A percentile compares a stretch with the other conserved stretches of the same genome.
phyloP scores from a whole-genome alignment of 2,888 invertebrate genomes.

The Noctua comes region DNA sequence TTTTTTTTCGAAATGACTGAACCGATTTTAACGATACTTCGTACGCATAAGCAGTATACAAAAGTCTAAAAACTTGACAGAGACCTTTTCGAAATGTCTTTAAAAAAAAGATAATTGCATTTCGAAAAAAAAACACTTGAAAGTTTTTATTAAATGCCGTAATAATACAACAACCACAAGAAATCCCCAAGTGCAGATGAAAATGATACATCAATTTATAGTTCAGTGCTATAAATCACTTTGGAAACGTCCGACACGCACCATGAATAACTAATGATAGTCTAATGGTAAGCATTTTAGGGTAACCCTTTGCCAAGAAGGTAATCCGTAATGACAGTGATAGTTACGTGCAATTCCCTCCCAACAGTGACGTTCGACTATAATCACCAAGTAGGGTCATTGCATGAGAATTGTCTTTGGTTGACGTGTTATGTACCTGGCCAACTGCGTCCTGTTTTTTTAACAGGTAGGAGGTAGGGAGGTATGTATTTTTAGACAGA shows the following conservation, averaged over 20 bases:
- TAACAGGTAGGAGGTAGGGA: not conserved
- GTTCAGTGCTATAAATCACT: slow-evolving; percentile 14
- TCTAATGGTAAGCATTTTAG: slow-evolving; percentile 22
- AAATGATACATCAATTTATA: not conserved
- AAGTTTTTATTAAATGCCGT: no score
- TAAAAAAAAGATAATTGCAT: no score
- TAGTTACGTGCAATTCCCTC: not conserved
- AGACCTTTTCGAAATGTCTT: no score
- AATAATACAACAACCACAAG: not conserved
- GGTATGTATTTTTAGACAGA: not conserved
- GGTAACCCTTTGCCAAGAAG: slow-evolving; percentile 19
- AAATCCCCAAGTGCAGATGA: not conserved
- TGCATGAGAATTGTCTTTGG: not conserved
- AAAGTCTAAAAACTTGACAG: no score
- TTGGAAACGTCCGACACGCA: slow-evolving; percentile 14
- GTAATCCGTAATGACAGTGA: not conserved
- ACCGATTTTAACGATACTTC: no score
- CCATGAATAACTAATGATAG: slow-evolving; percentile 33
- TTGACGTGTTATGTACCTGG: no score
- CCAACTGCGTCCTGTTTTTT: not conserved
- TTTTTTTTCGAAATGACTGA: no score
- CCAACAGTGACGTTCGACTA: not conserved
- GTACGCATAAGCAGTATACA: no score
- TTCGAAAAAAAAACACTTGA: no score
- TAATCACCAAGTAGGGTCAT: not conserved